phyloP scores from a whole-genome alignment of 23 tunicate species.

The Trididemnum nubilum region DNA sequence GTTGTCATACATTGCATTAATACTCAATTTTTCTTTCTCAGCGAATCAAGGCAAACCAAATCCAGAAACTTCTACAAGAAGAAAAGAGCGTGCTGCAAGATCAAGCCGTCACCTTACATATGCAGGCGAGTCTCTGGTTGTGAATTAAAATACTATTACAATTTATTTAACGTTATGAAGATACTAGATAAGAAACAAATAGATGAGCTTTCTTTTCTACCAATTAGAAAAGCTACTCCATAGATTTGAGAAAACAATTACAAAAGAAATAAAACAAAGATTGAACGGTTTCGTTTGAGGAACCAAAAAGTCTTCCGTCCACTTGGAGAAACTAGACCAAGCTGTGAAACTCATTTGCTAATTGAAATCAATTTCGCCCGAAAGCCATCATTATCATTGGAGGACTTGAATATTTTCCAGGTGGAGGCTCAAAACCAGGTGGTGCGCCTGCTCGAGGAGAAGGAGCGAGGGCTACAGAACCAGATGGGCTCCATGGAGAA shows the following conservation, averaged over 20 bases:
- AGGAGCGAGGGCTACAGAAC: slow-evolving; percentile 70
- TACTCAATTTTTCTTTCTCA: slow-evolving; percentile 30
- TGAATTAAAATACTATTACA: not conserved
- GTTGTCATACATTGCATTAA: too few relatives aligned
- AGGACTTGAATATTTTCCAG: slow-evolving; percentile 39
- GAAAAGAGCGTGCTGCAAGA: slow-evolving; percentile 80
- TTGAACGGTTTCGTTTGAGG: too few relatives aligned
- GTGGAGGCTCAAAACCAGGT: slow-evolving; percentile 88
- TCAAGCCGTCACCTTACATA: slow-evolving; percentile 58
- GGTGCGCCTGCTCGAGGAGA: slow-evolving; percentile 86
- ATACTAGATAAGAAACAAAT: too few relatives aligned
- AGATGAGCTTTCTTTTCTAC: too few relatives aligned
- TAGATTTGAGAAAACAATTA: not conserved
- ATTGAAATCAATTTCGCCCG: too few relatives aligned
- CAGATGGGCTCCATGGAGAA: slow-evolving; percentile 58
- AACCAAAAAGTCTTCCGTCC: too few relatives aligned
- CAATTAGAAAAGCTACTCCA: too few relatives aligned
- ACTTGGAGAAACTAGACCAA: too few relatives aligned
- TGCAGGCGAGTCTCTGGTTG: slow-evolving; percentile 42
- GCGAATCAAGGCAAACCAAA: slow-evolving; percentile 89
- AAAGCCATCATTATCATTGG: too few relatives aligned
- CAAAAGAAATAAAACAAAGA: too few relatives aligned
- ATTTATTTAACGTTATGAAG: not conserved
- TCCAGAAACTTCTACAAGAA: slow-evolving; percentile 80
- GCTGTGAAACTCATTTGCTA: too few relatives aligned